phyloP scores from a whole-genome alignment of 2,797 vertebrate genomes.

The Nyctibius grandis region DNA sequence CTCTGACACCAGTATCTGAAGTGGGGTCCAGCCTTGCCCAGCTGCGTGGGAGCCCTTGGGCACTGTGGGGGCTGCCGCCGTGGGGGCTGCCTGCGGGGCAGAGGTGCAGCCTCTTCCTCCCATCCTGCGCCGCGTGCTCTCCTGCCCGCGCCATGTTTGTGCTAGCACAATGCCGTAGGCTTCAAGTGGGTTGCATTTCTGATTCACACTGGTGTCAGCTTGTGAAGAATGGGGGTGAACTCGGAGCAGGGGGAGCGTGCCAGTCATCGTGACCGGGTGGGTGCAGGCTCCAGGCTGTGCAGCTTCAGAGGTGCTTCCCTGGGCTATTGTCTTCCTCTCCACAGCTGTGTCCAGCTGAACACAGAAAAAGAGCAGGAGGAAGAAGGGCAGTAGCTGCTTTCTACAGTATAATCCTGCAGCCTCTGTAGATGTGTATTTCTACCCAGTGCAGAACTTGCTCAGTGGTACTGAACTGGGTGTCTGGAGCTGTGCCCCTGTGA shows the following conservation, averaged over 20 bases:
- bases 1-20: neutral
- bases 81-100: neutral
- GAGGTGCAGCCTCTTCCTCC: neutral
- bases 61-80: neutral
- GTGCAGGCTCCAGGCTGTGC: neutral
- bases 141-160: fast-evolving
- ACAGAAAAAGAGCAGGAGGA: neutral
- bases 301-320: neutral
- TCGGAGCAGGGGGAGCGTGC: neutral
- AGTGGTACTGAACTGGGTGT: neutral
- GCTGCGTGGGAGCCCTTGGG: fast-evolving
- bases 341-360: neutral
- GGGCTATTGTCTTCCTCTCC: neutral
- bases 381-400: neutral
- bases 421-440: neutral
- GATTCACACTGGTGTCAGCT: fast-evolving
- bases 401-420: fast-evolving
- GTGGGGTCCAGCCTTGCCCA: neutral
- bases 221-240: neutral
- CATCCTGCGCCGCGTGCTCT: fast-evolving
- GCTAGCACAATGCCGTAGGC: neutral
- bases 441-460: fast-evolving
- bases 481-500: neutral
- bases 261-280: fast-evolving
- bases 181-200: neutral